Evolutionary conservation across 2,888 invertebrate genomes (phyloP).

Genomic region (Pediacus dermestoides): DNA sequence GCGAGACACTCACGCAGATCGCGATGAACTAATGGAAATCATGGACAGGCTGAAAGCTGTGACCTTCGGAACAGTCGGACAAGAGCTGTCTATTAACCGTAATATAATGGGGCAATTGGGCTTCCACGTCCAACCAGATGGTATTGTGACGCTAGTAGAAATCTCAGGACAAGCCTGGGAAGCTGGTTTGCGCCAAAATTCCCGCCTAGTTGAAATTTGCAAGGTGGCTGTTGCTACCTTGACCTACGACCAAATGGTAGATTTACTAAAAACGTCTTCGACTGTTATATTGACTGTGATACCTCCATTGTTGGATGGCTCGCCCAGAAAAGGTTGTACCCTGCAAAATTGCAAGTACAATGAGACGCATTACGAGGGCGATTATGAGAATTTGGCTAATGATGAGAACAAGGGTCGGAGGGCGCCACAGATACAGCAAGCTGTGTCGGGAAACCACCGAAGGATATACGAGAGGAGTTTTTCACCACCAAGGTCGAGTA

Average conservation of each 20-base stretch:
- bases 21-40: constrained; percentile 70
- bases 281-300: constrained; percentile 82
- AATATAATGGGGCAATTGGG: constrained; percentile 83
- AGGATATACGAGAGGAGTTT: constrained; percentile 70
- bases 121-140: constrained; percentile 88
- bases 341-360: constrained; percentile 63
- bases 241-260: constrained; percentile 89
- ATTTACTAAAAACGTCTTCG: constrained; percentile 82
- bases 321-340: constrained; percentile 65
- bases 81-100: constrained; percentile 72
- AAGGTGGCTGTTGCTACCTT: constrained; percentile 81
- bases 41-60: constrained; percentile 77
- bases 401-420: constrained; percentile 49
- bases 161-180: constrained; percentile 66
- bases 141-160: constrained; percentile 83
- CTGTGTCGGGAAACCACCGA: constrained; percentile 60
- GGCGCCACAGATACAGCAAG: constrained; percentile 51
- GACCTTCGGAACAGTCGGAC: constrained; percentile 71
- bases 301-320: constrained; percentile 67
- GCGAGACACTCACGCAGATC: constrained; percentile 64
- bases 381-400: constrained; percentile 63
- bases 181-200: constrained; percentile 86
- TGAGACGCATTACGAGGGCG: constrained; percentile 59
- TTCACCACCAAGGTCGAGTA: constrained; percentile 72
- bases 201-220: constrained; percentile 75